These are phyloP conservation scores for Coremacera marginata DNA, from an alignment of 2,888 invertebrate genomes.

Conservation along the genomic window DNA sequence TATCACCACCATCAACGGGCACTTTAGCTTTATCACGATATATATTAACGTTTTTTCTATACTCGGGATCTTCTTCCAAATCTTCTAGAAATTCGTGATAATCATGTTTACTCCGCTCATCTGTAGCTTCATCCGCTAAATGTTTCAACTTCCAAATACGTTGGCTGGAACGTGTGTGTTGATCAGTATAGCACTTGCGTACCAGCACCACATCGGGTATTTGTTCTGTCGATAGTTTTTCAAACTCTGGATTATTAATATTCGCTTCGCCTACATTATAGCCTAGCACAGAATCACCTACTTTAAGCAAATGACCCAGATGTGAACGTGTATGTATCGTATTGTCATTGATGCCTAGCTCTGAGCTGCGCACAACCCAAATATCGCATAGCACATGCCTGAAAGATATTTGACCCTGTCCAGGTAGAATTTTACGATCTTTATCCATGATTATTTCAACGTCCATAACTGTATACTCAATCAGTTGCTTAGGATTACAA, in stretches of 20 bases:
- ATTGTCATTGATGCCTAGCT: slow-evolving; percentile 85
- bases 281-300: slow-evolving; percentile 94
- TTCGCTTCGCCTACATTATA: slow-evolving; percentile 92
- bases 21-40: slow-evolving; percentile 76
- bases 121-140: slow-evolving; percentile 78
- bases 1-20: slow-evolving; percentile 72
- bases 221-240: slow-evolving; percentile 77
- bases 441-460: slow-evolving; percentile 76
- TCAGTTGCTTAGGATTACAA: slow-evolving; percentile 90
- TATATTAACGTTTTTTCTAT: slow-evolving; percentile 93
- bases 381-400: slow-evolving; percentile 93
- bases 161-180: slow-evolving; percentile 77
- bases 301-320: slow-evolving; percentile 91
- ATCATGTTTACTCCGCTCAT: slow-evolving; percentile 79
- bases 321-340: slow-evolving; percentile 91
- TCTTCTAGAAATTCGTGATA: slow-evolving; percentile 97
- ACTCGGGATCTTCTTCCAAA: slow-evolving; percentile 92
- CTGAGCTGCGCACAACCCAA: slow-evolving; percentile 91
- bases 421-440: slow-evolving; percentile 84
- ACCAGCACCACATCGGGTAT: slow-evolving; percentile 95
- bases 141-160: slow-evolving; percentile 94
- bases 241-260: slow-evolving; percentile 89
- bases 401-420: slow-evolving; percentile 87
- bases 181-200: slow-evolving; percentile 88
- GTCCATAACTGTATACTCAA: slow-evolving; percentile 95